These are phyloP conservation scores for Amphipyra tragopoginis DNA, from an alignment of 2,888 invertebrate species.

Conservation along the genomic window DNA sequence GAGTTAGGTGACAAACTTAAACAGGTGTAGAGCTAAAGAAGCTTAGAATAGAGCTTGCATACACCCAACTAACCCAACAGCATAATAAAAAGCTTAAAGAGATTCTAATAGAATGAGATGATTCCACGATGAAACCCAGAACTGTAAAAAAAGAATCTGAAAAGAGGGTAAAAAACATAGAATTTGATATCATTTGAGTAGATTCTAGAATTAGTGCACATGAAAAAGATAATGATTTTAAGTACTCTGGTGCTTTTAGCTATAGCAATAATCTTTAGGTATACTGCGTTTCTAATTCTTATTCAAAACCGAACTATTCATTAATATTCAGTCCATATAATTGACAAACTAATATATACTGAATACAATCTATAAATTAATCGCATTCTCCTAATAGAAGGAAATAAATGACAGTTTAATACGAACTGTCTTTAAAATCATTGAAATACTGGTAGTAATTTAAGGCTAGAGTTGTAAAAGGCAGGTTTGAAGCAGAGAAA, in stretches of 20 bases:
- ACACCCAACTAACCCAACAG: too few species aligned
- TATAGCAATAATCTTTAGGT: background rate
- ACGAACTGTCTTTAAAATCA: constrained; percentile 32
- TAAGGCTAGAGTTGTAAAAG: constrained; percentile 25
- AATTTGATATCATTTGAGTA: too few species aligned
- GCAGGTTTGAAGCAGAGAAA: constrained; percentile 17
- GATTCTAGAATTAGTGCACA: too few species aligned
- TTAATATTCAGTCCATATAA: constrained; percentile 3
- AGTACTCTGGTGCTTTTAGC: too few species aligned
- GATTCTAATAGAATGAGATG: too few species aligned
- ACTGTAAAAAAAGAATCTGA: too few species aligned
- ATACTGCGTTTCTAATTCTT: background rate
- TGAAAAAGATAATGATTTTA: too few species aligned
- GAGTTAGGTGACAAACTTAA: background rate
- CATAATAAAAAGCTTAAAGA: too few species aligned
- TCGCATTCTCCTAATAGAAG: constrained; percentile 20
- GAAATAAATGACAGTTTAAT: constrained; percentile 35
- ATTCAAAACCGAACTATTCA: constrained; percentile 4
- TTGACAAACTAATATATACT: constrained; percentile 16
- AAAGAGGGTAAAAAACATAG: too few species aligned
- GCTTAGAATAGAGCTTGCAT: too few species aligned
- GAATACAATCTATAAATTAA: constrained; percentile 31
- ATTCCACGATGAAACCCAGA: too few species aligned
- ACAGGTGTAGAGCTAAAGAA: too few species aligned
- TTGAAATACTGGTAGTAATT: constrained; percentile 42